Evolutionary conservation across 2,888 invertebrate genomes (phyloP), one percentile per base, ranked within the genome.

Genomic region (Drosophila kanekoi): DNA sequence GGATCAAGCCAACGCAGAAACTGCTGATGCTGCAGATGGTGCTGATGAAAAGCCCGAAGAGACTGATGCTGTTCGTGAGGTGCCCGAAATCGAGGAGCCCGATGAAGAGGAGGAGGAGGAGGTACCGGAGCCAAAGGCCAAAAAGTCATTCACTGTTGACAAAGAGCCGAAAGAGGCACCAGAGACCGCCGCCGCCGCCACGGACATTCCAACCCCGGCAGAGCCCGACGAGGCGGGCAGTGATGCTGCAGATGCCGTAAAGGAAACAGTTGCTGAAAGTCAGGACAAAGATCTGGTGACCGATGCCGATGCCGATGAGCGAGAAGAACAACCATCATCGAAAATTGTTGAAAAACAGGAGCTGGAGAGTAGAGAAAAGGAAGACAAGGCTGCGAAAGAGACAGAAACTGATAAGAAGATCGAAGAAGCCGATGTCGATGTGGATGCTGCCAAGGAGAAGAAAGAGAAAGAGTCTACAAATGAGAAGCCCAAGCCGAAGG

Each of bases 271-370:
- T 16, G 54, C 23, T 32, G 54, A 48, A 11, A 48, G 40, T 41
- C 18, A 48, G 35, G 35, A 18, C 11, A 63, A 61, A 35, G 62
- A 61, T 13, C 47, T 67, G 18, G 35, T 52, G 37, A 52, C 41
- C 14, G 54, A 70, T 9, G 44, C 28, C 1, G 61, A 44, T 20
- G 61, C 60, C n/a, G 28, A 44, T 14, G 54, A 35, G 4, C 23
- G 45, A n/a, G 53, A 60, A 11, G 16, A 56, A 4, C 20, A 56
- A 4, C 62, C 75, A 14, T 64, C 75, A 14, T 64, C 77, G 6
- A 63, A 88, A 53, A 80, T 69, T 11, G 71, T 76, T 5, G 90
- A 74, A 58, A 90, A 77, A 59, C 81, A 68, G 64, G 80, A 70
- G 62, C 72, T 33, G 78, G 89, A 77, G n/a, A 77, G 71, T 11